These are phyloP conservation scores for Anniella stebbinsi DNA, from an alignment of 2,797 vertebrate species.

Conservation along the genomic window DNA sequence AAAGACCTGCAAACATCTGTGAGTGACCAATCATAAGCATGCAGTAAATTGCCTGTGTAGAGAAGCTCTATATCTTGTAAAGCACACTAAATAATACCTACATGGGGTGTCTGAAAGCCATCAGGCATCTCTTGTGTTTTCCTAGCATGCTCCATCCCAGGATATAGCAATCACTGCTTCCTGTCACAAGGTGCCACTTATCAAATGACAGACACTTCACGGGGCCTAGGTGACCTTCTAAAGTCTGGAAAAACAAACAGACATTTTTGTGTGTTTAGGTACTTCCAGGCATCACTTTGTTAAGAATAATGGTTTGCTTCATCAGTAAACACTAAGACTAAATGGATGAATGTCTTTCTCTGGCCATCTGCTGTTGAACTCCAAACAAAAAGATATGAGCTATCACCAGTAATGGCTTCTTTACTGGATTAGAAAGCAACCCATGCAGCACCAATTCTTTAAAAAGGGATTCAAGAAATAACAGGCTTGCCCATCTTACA, in stretches of 20 bases:
- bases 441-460: background rate
- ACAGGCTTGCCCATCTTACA: background rate
- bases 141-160: constrained; percentile 88
- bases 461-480: background rate
- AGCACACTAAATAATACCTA: constrained; percentile 68
- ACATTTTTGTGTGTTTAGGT: background rate
- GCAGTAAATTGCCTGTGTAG: too few species aligned
- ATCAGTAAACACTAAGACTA: background rate
- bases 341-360: background rate
- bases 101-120: constrained; percentile 87
- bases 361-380: background rate
- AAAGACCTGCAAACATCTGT: too few species aligned
- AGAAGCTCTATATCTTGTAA: background rate
- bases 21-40: too few species aligned
- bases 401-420: background rate
- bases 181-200: constrained; percentile 88
- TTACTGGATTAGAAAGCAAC: background rate
- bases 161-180: constrained; percentile 81
- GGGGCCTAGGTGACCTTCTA: constrained; percentile 82
- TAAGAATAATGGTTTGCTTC: background rate
- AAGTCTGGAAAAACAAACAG: constrained; percentile 70
- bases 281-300: background rate
- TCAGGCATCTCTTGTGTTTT: constrained; percentile 79
- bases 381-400: background rate
- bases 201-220: constrained; percentile 88